A percentile compares a stretch with the other conserved stretches of the same genome.
These are phyloP conservation scores for Jaculus jaculus DNA, from an alignment of 2,113 vertebrate genomes.

Conservation along the genomic window DNA sequence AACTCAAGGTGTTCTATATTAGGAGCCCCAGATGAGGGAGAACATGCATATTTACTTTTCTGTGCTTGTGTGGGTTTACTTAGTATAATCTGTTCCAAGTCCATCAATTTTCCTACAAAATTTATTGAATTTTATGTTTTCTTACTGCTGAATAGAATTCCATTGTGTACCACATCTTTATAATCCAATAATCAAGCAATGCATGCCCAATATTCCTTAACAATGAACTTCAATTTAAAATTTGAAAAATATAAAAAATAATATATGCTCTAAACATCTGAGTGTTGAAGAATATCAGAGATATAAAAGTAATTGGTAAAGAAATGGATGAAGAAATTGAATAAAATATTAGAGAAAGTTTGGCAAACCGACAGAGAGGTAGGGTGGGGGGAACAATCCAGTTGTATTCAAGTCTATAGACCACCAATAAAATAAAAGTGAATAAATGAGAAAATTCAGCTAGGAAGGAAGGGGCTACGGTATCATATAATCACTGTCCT, in stretches of 20 bases:
- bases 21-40: no score
- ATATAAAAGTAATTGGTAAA: background rate
- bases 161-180: no score
- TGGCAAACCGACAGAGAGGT: background rate
- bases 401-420: background rate
- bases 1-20: no score
- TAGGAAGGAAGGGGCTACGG: background rate
- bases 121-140: no score
- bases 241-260: background rate
- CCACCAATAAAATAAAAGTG: background rate
- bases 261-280: background rate
- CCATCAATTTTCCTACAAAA: no score
- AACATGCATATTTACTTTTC: no score
- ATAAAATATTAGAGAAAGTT: background rate
- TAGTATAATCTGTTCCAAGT: no score
- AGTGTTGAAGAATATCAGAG: background rate
- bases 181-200: no score
- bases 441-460: background rate
- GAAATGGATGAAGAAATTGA: background rate
- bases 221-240: background rate
- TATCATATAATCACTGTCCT: background rate
- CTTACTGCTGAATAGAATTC: no score
- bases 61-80: no score
- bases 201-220: background rate
- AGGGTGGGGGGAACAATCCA: background rate